A percentile compares a stretch with the other conserved stretches of the same genome.
These are phyloP conservation scores for Pogonomyrmex californicus DNA, from an alignment of 1,140 invertebrate genomes.

Conservation along the genomic window DNA sequence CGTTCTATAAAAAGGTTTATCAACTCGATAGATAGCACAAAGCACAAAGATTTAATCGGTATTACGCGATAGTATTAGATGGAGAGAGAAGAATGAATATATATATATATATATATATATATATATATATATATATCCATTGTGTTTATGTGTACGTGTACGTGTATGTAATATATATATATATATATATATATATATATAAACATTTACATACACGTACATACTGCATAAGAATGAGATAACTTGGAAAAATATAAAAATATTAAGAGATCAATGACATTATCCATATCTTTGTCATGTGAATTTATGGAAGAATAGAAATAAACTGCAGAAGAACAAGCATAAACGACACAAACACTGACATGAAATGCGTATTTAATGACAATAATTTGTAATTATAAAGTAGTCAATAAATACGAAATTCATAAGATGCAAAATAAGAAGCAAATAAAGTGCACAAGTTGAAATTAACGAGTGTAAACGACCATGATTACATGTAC, in stretches of 20 bases:
- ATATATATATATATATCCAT: too few relatives aligned
- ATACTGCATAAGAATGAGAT: background rate
- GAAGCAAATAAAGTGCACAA: too few relatives aligned
- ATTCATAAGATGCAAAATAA: background rate
- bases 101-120: too few relatives aligned
- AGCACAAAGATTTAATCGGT: background rate
- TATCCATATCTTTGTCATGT: background rate
- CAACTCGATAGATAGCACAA: background rate
- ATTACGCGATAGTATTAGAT: background rate
- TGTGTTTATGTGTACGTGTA: too few relatives aligned
- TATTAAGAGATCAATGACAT: background rate
- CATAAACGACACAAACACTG: background rate
- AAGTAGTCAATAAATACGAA: background rate
- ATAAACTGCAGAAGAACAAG: background rate
- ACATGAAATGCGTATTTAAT: conserved; percentile 1
- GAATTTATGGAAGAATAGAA: conserved; percentile 16
- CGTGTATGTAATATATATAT: too few relatives aligned
- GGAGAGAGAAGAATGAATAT: background rate
- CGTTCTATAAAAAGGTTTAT: conserved; percentile 1
- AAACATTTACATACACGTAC: background rate
- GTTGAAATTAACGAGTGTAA: too few relatives aligned
- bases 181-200: too few relatives aligned
- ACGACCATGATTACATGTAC: too few relatives aligned
- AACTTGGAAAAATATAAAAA: background rate
- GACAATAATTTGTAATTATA: background rate